phyloP scores from a whole-genome alignment of 35 echinoderm and acorn worm genomes.

The Heliocidaris tuberculata region DNA sequence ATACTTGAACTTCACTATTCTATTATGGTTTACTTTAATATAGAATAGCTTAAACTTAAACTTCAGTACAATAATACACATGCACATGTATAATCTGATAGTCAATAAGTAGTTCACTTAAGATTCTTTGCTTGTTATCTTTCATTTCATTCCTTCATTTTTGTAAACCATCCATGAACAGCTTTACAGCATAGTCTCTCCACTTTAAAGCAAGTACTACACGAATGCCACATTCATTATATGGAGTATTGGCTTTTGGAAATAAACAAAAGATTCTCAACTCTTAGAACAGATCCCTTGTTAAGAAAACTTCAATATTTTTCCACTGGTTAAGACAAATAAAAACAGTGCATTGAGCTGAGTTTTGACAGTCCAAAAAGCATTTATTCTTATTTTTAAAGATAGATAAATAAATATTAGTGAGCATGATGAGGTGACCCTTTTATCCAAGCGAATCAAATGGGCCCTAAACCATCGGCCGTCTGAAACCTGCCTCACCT shows the following conservation, averaged over 20 bases:
- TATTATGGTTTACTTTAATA: too few species aligned
- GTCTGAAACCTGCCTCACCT: neutral
- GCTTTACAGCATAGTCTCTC: too few species aligned
- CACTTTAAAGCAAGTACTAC: neutral
- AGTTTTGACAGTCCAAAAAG: neutral
- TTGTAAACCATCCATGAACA: neutral
- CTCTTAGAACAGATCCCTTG: neutral
- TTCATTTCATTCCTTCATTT: neutral
- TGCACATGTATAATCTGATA: too few species aligned
- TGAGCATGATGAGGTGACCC: neutral
- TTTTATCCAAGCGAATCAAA: neutral
- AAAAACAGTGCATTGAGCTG: neutral
- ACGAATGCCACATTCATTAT: neutral
- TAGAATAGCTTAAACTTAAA: too few species aligned
- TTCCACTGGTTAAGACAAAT: neutral
- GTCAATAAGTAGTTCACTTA: too few species aligned
- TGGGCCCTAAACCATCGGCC: neutral
- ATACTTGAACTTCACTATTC: too few species aligned
- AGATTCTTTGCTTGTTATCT: neutral
- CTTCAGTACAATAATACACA: too few species aligned
- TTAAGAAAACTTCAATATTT: neutral
- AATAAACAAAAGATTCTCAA: neutral
- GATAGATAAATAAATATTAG: slow-evolving; percentile 12
- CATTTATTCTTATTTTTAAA: neutral
- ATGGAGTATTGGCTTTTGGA: neutral